Evolutionary conservation across 2,888 invertebrate genomes (phyloP), one percentile per base, ranked within the genome.

Genomic region (Kryphioiulus occultus): DNA sequence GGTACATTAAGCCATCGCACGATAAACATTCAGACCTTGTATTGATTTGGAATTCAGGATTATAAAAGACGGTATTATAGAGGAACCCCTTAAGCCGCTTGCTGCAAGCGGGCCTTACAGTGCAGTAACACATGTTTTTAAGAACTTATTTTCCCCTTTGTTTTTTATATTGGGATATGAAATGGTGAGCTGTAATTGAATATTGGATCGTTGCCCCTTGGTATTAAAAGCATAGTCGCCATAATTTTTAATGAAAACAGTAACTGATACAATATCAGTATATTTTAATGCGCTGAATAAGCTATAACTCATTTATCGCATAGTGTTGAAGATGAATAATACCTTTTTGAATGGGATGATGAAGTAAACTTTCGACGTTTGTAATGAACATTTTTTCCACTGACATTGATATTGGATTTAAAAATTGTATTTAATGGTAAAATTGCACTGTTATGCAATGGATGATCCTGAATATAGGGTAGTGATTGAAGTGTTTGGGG

Each of bases 11-110:
- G 68, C 68, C 68, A 68, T 68, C 26, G 26, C 12, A 26, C 68
- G 22, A 26, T 68, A 68, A 68, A 26, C 68, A 22, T 68, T 68
- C 26, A 68, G 68, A 68, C 68, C 22, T 7, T 68, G 68, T 68
- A 68, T 68, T 68, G 68, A 68, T 68, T 68, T 68, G 22, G 68
- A 68, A 68, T 68, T 68, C 68, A 68, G 68, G 68, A 68, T 68
- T 68, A 68, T 26, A 68, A 26, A 68, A 68, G 68, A 68, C 26
- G 10, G 68, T 26, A 68, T 68, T 68, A 26, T 26, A 26, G 26
- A 22, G 26, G 68, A 15, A 26, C 68, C 68, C 68, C 68, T 59
- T 10, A 68, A 22, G 68, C 26, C 68, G 68, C 68, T 26, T 68
- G 26, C 26, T n/a, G 26, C 68, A 22, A 19, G 68, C 68, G 68